phyloP scores from a whole-genome alignment of 2,888 invertebrate species.

The Hesperia comma region DNA sequence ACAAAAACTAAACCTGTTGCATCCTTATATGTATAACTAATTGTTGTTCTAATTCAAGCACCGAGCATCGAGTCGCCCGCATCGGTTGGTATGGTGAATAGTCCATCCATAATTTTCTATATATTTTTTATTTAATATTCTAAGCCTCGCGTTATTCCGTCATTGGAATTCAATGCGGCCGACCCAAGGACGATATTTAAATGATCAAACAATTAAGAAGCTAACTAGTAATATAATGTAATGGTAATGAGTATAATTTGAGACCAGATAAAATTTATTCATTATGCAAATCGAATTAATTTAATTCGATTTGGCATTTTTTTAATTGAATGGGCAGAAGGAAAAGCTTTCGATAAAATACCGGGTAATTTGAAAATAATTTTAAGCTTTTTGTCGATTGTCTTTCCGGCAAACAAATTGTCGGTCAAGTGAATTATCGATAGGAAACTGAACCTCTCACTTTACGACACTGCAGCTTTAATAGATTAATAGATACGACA shows the following conservation, averaged over 20 bases:
- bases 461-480: too few relatives aligned
- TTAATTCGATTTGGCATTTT: too few relatives aligned
- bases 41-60: slow-evolving; percentile 18
- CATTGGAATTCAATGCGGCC: not conserved
- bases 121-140: too few relatives aligned
- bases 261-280: slow-evolving; percentile 13
- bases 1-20: slow-evolving; percentile 19
- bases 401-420: slow-evolving; percentile 6
- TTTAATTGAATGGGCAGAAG: not conserved
- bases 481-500: too few relatives aligned
- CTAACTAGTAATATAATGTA: not conserved
- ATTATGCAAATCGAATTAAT: slow-evolving; percentile 17
- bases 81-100: too few relatives aligned
- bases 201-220: not conserved
- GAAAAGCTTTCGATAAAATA: slow-evolving; percentile 3
- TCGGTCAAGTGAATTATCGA: too few relatives aligned
- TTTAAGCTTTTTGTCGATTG: not conserved
- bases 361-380: not conserved
- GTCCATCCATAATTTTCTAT: too few relatives aligned
- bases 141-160: too few relatives aligned
- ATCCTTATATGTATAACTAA: slow-evolving; percentile 16
- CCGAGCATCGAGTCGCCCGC: not conserved
- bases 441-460: too few relatives aligned
- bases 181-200: not conserved
- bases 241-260: slow-evolving; percentile 5